A percentile compares a stretch with the other conserved stretches of the same genome.
phyloP scores from a whole-genome alignment of 2,113 vertebrate genomes.

The Megaleporinus macrocephalus region DNA sequence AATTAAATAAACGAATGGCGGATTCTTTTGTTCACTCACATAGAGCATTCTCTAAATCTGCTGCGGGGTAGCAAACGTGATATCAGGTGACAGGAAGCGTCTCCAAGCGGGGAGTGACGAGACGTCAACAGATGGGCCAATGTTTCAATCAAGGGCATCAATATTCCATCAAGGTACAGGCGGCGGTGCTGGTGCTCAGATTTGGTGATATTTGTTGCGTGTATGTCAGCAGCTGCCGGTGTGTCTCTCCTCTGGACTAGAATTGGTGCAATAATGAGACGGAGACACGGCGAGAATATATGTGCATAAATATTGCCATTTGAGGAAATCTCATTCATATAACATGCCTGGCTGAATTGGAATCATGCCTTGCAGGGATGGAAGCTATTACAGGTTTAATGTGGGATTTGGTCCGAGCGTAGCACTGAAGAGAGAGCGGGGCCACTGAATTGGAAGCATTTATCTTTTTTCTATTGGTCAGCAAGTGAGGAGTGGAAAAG shows the following conservation, averaged over 20 bases:
- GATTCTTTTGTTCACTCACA: neutral
- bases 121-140: slow-evolving; percentile 17
- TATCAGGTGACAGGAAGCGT: neutral
- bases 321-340: slow-evolving; percentile 81
- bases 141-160: slow-evolving; percentile 14
- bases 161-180: slow-evolving; percentile 31
- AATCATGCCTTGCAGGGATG: slow-evolving; percentile 73
- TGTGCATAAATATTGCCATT: slow-evolving; percentile 84
- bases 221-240: slow-evolving; percentile 63
- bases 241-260: slow-evolving; percentile 56
- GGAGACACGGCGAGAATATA: slow-evolving; percentile 70
- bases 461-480: slow-evolving; percentile 80
- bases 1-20: too few relatives aligned
- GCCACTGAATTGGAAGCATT: slow-evolving; percentile 76
- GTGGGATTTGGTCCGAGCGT: slow-evolving; percentile 72
- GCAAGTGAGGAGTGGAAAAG: slow-evolving; percentile 68
- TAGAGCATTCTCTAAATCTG: neutral
- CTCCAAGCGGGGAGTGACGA: neutral
- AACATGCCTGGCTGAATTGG: slow-evolving; percentile 76
- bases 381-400: slow-evolving; percentile 82
- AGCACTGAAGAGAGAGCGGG: slow-evolving; percentile 62
- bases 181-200: slow-evolving; percentile 28
- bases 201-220: slow-evolving; percentile 44
- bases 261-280: slow-evolving; percentile 69
- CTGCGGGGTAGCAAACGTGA: too few relatives aligned